These are phyloP conservation scores for Todiramphus saurophagus DNA, from an alignment of 2,113 vertebrate species.

Conservation along the genomic window DNA sequence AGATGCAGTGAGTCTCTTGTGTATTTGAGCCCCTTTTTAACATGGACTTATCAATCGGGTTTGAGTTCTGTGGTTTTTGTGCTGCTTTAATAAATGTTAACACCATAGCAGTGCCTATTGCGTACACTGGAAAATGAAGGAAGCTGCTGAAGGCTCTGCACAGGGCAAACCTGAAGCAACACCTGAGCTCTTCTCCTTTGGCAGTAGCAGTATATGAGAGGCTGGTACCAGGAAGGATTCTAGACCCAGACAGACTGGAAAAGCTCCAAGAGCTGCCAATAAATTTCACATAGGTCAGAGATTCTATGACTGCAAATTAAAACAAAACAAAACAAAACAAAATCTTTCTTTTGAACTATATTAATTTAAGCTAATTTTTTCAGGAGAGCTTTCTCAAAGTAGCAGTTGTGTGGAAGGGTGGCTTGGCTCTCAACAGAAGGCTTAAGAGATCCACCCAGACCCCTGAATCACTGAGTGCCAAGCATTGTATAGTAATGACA, in stretches of 20 bases:
- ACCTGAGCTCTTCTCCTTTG: neutral
- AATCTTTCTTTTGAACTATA: neutral
- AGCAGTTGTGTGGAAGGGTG: neutral
- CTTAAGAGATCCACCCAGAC: neutral
- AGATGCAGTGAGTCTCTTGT: neutral
- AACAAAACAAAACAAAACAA: neutral
- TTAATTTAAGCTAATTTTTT: neutral
- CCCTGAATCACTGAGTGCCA: neutral
- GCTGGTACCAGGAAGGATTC: neutral
- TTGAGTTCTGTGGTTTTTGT: neutral
- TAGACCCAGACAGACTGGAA: neutral
- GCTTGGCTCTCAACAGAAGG: neutral
- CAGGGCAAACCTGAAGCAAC: neutral
- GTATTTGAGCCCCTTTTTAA: neutral
- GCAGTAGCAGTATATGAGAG: neutral
- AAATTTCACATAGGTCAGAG: neutral
- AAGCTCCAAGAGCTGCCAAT: neutral
- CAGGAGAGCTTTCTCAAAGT: neutral
- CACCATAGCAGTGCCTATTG: neutral
- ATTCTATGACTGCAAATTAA: neutral
- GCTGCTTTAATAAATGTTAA: neutral
- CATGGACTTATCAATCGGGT: neutral
- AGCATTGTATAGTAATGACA: neutral
- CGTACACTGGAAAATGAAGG: neutral
- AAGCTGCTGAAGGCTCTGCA: neutral